Evolutionary conservation across 2,888 invertebrate genomes (phyloP), one percentile per base, ranked within the genome.

Genomic region (Protonemura montana): DNA sequence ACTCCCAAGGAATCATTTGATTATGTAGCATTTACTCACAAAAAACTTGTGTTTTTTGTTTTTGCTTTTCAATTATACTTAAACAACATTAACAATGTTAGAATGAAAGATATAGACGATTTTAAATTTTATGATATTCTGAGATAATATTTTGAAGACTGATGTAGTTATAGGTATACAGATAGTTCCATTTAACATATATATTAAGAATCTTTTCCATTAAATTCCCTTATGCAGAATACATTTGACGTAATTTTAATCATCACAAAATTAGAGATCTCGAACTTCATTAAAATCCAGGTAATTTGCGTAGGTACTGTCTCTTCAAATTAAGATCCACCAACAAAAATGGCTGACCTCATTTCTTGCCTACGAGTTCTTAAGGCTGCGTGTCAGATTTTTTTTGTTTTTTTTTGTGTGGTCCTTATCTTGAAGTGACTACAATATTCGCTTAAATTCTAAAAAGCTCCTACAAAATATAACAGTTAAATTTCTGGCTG

Each of bases 51-150:
- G 85, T 85, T 86, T 76, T 59, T 25, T 76, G 35, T 85, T 29
- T 85, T 85, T 80, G 77, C 29, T 29, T 85, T 87, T 25, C 80
- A 29, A 81, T 82, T 77, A 76, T 76, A 59, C 81, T 82, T 82
- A 83, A 87, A 87, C 87, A 87, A 87, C 85, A 77, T 82, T 85
- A 85, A 87, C 85, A 35, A 85, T 85, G 82, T 85, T n/a, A 85
- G 82, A 42, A 80, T 85, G 85, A 85, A 86, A 85, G 85, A 85
- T 86, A 42, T 35, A 59, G 59, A 59, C 59, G 59, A 21, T 59
- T 59, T 59, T 59, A 59, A 59, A 59, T 59, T 59, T 3, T 59
- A 86, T 78, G 76, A 84, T 76, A 84, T 84, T 84, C 29, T 81
- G 42, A 84, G 84, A 84, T 84, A 84, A 76, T 76, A 30, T 16